Percentiles rank a stretch among this genome's conserved stretches.
These are phyloP conservation scores for Parazoanthus atlanticus DNA, from an alignment of 92 coral and sea anemone species.

Conservation along the genomic window DNA sequence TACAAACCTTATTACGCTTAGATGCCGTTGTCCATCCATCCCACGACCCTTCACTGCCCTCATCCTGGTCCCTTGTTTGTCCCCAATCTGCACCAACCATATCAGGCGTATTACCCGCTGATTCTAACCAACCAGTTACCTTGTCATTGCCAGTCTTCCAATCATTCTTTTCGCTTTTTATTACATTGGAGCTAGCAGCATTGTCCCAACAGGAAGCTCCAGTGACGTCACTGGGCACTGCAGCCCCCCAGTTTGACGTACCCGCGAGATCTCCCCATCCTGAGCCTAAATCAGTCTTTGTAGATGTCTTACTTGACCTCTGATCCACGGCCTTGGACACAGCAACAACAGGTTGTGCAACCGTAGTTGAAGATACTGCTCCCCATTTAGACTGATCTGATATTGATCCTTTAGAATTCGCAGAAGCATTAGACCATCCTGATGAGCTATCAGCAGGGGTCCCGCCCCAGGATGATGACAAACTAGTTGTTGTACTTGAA, in stretches of 20 bases:
- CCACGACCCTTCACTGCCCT: conserved; percentile 75
- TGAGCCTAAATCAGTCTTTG: conserved; percentile 58
- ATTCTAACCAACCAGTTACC: conserved; percentile 84
- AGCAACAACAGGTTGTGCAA: background rate
- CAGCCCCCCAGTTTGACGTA: conserved; percentile 63
- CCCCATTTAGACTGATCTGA: conserved; percentile 42
- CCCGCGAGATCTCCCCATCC: conserved; percentile 89
- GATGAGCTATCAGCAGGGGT: conserved; percentile 87
- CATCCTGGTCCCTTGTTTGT: conserved; percentile 66
- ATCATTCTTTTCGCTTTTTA: conserved; percentile 59
- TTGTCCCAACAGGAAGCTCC: conserved; percentile 93
- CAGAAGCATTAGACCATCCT: conserved; percentile 68
- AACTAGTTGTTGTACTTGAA: conserved; percentile 34
- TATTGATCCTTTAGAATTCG: conserved; percentile 43
- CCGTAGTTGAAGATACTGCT: conserved; percentile 40
- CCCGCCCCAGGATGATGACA: conserved; percentile 83
- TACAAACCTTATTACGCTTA: conserved; percentile 89
- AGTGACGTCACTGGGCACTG: conserved; percentile 60
- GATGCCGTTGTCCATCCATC: conserved; percentile 97
- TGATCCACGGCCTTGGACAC: conserved; percentile 24
- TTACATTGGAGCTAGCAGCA: conserved; percentile 50
- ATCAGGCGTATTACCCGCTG: conserved; percentile 56
- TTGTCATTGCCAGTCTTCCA: conserved; percentile 64
- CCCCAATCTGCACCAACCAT: conserved; percentile 66
- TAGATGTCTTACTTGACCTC: conserved; percentile 14